Evolutionary conservation across 2,888 invertebrate genomes (phyloP), one percentile per base, ranked within the genome.

Genomic region (Pyrochroa serraticornis): DNA sequence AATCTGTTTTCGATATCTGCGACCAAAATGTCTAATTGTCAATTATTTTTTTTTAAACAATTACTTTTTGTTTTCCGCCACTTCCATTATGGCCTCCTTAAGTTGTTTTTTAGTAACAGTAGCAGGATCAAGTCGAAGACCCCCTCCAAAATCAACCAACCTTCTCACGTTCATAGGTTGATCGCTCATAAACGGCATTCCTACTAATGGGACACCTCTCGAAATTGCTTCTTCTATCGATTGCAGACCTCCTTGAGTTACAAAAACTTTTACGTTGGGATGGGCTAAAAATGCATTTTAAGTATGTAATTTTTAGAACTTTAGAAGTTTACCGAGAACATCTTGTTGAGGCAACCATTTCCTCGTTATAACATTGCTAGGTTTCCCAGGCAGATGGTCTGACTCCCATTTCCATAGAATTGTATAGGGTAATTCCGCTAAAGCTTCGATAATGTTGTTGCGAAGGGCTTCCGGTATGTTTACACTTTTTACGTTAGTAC

Each of bases 341-440:
- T 79, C 80, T 58, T 79, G 76, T 65, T 82, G 82, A 0, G 82
- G 81, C 12, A 81, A 66, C 82, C 82, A 83, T 61, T 80, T 79
- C 14, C 63, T 67, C 8, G 78, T 72, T 54, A 77, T 72, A 1
- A 83, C 74, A 66, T 79, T 79, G 33, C 71, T 59, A 5, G 79
- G 76, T 65, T 76, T 70, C 33, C 72, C 72, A 7, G 75, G 72
- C 31, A 79, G 56, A 32, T 70, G 55, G 32, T 75, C 74, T 0
- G 71, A 68, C 62, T 81, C 81, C 72, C 76, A 81, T 68, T 81
- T 81, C 80, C 80, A 81, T 6, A 82, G 61, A 22, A 82, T 70
- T 58, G 71, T 76, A 48, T 79, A 79, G 2, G 79, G 78, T 35
- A 81, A 53, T 53, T 77, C 74, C 1, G 76, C 58, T 35, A 82